phyloP scores from a whole-genome alignment of 2,797 vertebrate genomes.

The Aythya fuligula region DNA sequence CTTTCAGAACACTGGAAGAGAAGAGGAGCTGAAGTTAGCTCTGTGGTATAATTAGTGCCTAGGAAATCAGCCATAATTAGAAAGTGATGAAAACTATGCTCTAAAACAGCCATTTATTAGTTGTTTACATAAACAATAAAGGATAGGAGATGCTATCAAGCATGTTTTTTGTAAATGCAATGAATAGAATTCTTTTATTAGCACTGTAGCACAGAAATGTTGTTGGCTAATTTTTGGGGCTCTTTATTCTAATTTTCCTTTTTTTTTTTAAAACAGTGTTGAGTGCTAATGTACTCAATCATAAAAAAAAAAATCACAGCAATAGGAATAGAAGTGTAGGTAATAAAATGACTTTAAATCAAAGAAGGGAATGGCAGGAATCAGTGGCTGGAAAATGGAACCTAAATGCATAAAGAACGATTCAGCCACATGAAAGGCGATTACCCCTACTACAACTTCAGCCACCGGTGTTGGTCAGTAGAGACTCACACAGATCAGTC shows the following conservation, averaged over 20 bases:
- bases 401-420: not conserved
- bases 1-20: slow-evolving; percentile 88
- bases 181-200: not conserved
- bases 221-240: not conserved
- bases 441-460: not conserved
- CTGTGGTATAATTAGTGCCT: fast-evolving
- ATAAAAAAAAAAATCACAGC: not conserved
- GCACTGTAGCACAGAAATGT: not conserved
- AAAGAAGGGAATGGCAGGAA: not conserved
- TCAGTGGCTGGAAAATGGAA: not conserved
- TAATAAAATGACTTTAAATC: not conserved
- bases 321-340: not conserved
- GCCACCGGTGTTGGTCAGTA: not conserved
- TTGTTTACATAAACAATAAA: not conserved
- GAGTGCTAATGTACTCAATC: not conserved
- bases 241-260: not conserved
- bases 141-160: not conserved
- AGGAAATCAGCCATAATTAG: not conserved
- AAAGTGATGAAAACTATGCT: not conserved
- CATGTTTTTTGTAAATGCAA: not conserved
- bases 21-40: not conserved
- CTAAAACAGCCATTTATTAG: not conserved
- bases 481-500: not conserved
- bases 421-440: not conserved
- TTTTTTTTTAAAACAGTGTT: not conserved